Evolutionary conservation across 2,888 invertebrate species (phyloP).

Genomic region (Ichneumoninae sp.): DNA sequence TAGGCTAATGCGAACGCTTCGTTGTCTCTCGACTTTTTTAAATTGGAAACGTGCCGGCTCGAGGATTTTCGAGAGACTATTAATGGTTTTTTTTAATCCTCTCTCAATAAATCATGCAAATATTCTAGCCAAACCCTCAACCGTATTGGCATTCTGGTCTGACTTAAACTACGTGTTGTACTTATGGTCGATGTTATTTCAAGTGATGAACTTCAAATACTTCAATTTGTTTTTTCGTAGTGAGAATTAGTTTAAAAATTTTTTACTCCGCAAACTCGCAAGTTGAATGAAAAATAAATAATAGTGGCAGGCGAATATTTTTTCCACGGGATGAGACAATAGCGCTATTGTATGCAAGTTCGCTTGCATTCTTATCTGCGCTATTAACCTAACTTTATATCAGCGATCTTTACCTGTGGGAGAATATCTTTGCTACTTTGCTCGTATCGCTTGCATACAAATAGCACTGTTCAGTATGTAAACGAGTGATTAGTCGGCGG

Average conservation of each 20-base stretch:
- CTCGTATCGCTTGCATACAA: background rate
- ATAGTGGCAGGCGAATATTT: background rate
- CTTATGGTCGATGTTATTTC: background rate
- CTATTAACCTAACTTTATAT: background rate
- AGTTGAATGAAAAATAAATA: background rate
- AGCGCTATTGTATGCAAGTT: slow-evolving; percentile 4
- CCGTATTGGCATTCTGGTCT: background rate
- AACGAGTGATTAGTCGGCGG: background rate
- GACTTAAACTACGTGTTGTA: background rate
- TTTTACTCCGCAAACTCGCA: background rate
- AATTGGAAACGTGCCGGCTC: slow-evolving; percentile 57
- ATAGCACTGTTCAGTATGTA: background rate
- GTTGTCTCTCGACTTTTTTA: slow-evolving; percentile 44
- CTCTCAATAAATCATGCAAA: background rate
- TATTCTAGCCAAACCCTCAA: background rate
- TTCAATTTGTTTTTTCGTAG: background rate
- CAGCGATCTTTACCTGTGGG: background rate
- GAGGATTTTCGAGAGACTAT: slow-evolving; percentile 32
- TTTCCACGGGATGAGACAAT: background rate
- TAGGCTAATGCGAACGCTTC: slow-evolving; percentile 36
- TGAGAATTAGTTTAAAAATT: background rate
- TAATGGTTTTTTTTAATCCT: slow-evolving; percentile 7
- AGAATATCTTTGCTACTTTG: background rate
- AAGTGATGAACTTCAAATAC: background rate
- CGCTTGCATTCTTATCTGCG: background rate